Evolutionary conservation across 2,888 invertebrate genomes (phyloP).

Genomic region (Meta bourneti): DNA sequence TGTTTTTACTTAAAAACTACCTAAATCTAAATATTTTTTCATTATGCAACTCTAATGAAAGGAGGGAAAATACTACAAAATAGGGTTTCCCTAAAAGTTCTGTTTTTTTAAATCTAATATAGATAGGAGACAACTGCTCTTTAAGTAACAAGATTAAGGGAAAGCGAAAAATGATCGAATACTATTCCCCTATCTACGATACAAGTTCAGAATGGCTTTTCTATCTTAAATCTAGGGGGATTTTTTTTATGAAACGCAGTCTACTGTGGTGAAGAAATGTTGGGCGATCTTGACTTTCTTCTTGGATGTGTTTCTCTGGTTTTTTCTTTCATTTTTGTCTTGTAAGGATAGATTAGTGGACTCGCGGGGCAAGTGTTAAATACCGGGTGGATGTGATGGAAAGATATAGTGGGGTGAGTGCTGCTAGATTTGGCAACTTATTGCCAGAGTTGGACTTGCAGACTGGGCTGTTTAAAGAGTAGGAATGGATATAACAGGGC

Average conservation of each 20-base stretch:
- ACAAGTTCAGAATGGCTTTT: neutral
- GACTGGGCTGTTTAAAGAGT: too few species aligned
- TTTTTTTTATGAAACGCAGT: slow-evolving; percentile 30
- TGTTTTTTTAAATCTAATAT: neutral
- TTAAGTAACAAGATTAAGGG: neutral
- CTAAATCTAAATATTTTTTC: too few species aligned
- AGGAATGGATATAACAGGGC: too few species aligned
- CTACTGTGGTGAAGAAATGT: slow-evolving; percentile 31
- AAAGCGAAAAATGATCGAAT: slow-evolving; percentile 3
- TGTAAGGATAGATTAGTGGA: slow-evolving; percentile 49
- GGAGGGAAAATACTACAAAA: too few species aligned
- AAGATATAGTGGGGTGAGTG: neutral
- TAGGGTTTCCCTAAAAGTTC: neutral
- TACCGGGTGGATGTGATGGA: slow-evolving; percentile 49
- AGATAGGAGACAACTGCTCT: neutral
- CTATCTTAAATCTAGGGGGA: neutral
- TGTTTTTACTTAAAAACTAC: too few species aligned
- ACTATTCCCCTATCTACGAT: neutral
- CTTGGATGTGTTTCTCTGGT: neutral
- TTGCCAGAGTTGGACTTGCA: neutral
- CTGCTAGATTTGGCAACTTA: slow-evolving; percentile 35
- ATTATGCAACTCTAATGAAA: too few species aligned
- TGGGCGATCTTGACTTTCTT: slow-evolving; percentile 15
- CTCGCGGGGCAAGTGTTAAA: slow-evolving; percentile 65
- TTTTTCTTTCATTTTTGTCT: slow-evolving; percentile 26